phyloP scores from a whole-genome alignment of 2,888 invertebrate genomes.

The Stegophylla sp. region DNA sequence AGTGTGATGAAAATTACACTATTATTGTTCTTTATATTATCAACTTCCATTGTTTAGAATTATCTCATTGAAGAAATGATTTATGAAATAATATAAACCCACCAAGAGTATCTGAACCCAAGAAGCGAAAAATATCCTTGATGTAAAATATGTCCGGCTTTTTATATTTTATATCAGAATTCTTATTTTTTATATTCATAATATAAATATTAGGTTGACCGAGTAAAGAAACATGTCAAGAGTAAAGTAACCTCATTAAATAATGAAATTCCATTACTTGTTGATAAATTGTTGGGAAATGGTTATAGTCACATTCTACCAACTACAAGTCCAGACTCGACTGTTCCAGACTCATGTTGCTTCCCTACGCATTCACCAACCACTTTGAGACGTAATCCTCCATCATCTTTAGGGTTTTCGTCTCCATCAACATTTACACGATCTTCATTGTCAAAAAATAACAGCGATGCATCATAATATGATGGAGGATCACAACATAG shows the following conservation, averaged over 20 bases:
- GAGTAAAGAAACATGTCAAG: conserved; percentile 62
- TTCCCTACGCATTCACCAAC: conserved; percentile 86
- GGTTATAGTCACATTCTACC: conserved; percentile 69
- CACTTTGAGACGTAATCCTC: conserved; percentile 78
- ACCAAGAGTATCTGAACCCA: no score
- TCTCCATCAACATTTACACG: conserved; percentile 79
- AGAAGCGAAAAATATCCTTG: no score
- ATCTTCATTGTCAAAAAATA: conserved; percentile 80
- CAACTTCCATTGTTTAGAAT: no score
- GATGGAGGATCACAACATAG: conserved; percentile 75
- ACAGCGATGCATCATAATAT: conserved; percentile 88
- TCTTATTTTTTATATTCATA: conserved; percentile 34
- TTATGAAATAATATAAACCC: no score
- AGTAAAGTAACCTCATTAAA: conserved; percentile 62
- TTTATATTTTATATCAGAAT: no score
- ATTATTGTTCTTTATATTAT: no score
- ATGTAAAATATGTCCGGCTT: no score
- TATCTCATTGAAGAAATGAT: no score
- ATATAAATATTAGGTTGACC: no score
- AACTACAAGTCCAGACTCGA: conserved; percentile 86
- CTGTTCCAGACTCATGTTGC: conserved; percentile 88
- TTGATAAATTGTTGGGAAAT: conserved; percentile 71
- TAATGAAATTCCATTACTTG: conserved; percentile 68
- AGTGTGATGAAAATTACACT: no score
- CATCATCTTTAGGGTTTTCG: conserved; percentile 67